Evolutionary conservation across 2,888 invertebrate genomes (phyloP).

Genomic region (Fragum fragum): DNA sequence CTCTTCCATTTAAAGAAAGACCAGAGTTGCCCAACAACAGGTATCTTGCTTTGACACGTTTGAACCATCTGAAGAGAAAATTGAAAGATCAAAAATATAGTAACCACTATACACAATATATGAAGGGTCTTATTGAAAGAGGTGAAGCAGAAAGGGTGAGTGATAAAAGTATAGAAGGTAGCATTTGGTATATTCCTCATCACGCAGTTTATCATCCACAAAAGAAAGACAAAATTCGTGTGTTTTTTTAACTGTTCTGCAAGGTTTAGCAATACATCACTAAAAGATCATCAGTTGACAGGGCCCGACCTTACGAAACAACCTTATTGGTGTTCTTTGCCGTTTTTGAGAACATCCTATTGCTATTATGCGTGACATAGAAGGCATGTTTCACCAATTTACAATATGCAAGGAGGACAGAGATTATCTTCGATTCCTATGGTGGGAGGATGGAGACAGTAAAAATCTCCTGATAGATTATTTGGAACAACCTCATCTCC

Average conservation of each 20-base stretch:
- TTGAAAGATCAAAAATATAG: conserved; percentile 27
- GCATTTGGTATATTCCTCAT: conserved; percentile 66
- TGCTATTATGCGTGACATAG: conserved; percentile 55
- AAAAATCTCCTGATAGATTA: not conserved
- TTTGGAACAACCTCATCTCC: conserved; percentile 62
- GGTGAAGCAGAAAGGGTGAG: conserved; percentile 42
- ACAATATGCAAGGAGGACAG: not conserved
- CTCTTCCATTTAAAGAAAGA: conserved; percentile 52
- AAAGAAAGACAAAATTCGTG: conserved; percentile 59
- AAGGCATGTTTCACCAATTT: too few relatives aligned
- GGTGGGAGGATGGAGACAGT: not conserved
- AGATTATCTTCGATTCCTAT: conserved; percentile 1
- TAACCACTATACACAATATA: conserved; percentile 46
- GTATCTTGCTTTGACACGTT: conserved; percentile 15
- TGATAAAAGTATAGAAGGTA: not conserved
- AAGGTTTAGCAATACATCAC: conserved; percentile 2
- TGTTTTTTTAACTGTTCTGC: conserved; percentile 63
- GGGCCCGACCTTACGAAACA: conserved; percentile 67
- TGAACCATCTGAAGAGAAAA: conserved; percentile 38
- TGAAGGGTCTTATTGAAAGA: conserved; percentile 33
- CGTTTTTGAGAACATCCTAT: conserved; percentile 58
- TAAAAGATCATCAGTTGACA: conserved; percentile 49
- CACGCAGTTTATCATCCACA: conserved; percentile 55
- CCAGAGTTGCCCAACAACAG: conserved; percentile 48
- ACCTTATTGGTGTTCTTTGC: conserved; percentile 58